Base-by-base conservation (phyloP, 2,113 vertebrate genomes). In the Baryphthengus martii region DNA sequence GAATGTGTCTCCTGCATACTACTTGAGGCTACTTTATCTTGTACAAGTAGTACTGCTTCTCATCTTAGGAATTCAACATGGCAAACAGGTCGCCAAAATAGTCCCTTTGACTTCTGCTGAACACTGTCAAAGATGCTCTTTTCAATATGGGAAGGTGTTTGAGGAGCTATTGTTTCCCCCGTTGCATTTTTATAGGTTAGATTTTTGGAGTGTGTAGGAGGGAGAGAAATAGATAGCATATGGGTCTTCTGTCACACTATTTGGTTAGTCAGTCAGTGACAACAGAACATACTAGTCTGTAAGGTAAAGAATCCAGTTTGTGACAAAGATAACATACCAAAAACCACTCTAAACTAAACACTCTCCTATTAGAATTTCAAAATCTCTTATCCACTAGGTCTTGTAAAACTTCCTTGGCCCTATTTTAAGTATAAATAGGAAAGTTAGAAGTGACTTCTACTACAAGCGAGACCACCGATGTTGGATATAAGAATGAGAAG, bases 181-280 rank as follows among this genome's bases (percentile, higher is more conserved):
- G 71, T 86, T 55, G 19, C 24, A 18, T 84, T 95, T 95, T 77
- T 47, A 6, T 39, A 81, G 19, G 42, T 80, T 90, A 67, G 21
- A 20, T 59, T 31, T 81, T 53, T 39, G 21, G 39, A 73, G 3
- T 29, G 29, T n/a, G 28, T 12, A 49, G 23, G 37, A 74, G 37
- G 39, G 20, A 75, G 25, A 73, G 23, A 62, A 88, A 20, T 28
- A 49, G 35, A 40, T 90, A 62, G 49, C 1, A 0, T 31, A 9
- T 26, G 12, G 18, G 9, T 76, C 40, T 80, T 83, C 67, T 55
- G 29, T 88, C 39, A 61, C 39, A 33, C 6, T 33, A 6, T 17
- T 50, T 45, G 9, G 3, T 42, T 93, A 83, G 39, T 73, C 67
- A 74, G 67, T 42, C 59, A 63, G 21, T 67, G 42, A 21, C 29